Evolutionary conservation across 2,888 invertebrate genomes (phyloP), one percentile per base, ranked within the genome.

Genomic region (Arctia plantaginis): DNA sequence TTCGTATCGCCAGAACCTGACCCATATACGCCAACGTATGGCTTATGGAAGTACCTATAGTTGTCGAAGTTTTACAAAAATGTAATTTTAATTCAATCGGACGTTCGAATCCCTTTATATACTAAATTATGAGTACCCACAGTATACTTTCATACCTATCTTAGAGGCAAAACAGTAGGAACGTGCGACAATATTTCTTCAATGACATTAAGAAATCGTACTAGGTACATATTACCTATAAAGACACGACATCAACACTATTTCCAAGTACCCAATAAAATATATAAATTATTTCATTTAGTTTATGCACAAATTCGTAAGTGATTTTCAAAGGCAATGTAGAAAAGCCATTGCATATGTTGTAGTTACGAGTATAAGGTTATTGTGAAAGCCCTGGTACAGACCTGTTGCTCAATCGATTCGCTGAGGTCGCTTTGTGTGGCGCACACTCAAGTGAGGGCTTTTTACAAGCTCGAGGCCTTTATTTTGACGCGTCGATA

Each of bases 371-470:
- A n/a, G n/a, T n/a, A 77, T 76, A 77, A 77, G 73, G 70, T 69
- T 78, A 76, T 79, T 78, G 81, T 79, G 77, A 84, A 85, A 86
- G 86, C 86, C 86, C 86, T 81, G 86, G 80, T 74, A 76, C 67
- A 79, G 83, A 93, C 93, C 93, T 93, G 93, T 93, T 93, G 93
- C 93, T 91, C 88, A 86, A 93, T 93, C 93, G 93, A 93, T 93
- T 91, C 80, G 85, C 80, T 83, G 86, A 83, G 82, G 80, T 83
- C 86, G 86, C 88, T 89, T 87, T 88, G 86, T 87, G 86, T 82
- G 84, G 88, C 90, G 90, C 89, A 88, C 85, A 86, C 88, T 87
- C 88, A 77, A 83, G 77, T 78, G 81, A 76, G 77, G 77, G 82
- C 84, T 86, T 85, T 85, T 88, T 82, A 77, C 83, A 80, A 83